Conservation (phyloP, 2,888 invertebrate species). For the Pollenia labialis region DNA sequence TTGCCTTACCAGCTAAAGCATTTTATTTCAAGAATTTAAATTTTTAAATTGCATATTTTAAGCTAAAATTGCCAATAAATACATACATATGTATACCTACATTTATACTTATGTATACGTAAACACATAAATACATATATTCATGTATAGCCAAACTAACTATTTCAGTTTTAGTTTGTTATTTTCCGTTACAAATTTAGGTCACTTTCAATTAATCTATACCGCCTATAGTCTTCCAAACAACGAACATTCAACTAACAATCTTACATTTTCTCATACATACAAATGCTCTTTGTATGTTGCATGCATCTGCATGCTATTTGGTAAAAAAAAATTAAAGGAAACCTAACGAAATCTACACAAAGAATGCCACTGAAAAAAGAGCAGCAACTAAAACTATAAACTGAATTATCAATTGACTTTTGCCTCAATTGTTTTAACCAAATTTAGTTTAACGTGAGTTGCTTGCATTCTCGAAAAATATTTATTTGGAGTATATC, state of each 20-base stretch:
- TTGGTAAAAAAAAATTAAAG: not conserved
- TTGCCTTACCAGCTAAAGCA: conserved; percentile 9
- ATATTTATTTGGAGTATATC: conserved; percentile 35
- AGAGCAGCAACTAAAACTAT: conserved; percentile 19
- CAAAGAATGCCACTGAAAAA: conserved; percentile 29
- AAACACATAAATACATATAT: too few species aligned
- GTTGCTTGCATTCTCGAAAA: conserved; percentile 53
- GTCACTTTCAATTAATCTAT: conserved; percentile 69
- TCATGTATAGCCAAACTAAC: not conserved
- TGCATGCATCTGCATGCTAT: conserved; percentile 38
- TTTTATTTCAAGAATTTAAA: conserved; percentile 23
- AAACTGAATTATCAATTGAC: conserved; percentile 61
- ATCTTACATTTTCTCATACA: not conserved
- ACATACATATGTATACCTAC: too few species aligned
- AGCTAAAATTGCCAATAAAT: not conserved
- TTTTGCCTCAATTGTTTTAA: conserved; percentile 66
- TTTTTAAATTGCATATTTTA: conserved; percentile 21
- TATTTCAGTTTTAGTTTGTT: conserved; percentile 1
- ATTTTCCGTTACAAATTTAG: conserved; percentile 52
- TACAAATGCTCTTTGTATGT: not conserved
- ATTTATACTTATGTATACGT: too few species aligned
- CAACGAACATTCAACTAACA: not conserved
- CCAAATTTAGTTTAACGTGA: conserved; percentile 66
- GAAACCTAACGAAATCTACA: conserved; percentile 34
- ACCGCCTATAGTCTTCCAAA: conserved; percentile 44